Conservation (phyloP, 2,797 vertebrate species). For the Menidia menidia region DNA sequence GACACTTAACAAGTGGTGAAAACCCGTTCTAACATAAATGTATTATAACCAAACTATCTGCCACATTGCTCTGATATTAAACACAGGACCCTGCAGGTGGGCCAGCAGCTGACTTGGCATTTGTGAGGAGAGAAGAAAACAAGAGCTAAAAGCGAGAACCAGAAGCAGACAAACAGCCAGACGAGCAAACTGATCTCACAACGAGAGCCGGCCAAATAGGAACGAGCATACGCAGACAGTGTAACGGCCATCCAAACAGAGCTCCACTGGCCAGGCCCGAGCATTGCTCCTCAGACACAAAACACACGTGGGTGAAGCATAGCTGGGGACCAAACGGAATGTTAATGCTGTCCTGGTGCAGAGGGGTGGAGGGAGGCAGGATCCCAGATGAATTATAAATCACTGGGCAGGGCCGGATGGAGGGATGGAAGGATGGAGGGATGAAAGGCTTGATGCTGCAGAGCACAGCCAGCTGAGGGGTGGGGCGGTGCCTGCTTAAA, state of each 20-base stretch:
- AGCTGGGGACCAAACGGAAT: slow-evolving; percentile 80
- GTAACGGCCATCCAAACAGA: slow-evolving; percentile 63
- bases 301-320: slow-evolving; percentile 70
- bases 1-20: slow-evolving; percentile 19
- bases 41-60: slow-evolving; percentile 23
- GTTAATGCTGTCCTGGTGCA: slow-evolving; percentile 81
- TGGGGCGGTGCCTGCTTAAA: slow-evolving; percentile 73
- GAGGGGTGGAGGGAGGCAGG: slow-evolving; percentile 76
- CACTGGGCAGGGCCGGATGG: slow-evolving; percentile 79
- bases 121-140: slow-evolving; percentile 41
- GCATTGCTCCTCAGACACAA: slow-evolving; percentile 58
- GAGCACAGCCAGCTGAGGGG: slow-evolving; percentile 68
- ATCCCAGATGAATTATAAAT: slow-evolving; percentile 88
- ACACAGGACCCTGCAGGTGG: slow-evolving; percentile 36
- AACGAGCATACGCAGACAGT: slow-evolving; percentile 57
- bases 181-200: slow-evolving; percentile 53
- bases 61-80: slow-evolving; percentile 41
- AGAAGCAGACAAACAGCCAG: slow-evolving; percentile 52
- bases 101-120: slow-evolving; percentile 57
- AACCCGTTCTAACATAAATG: slow-evolving; percentile 5
- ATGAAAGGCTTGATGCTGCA: slow-evolving; percentile 76
- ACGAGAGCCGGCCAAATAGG: slow-evolving; percentile 57
- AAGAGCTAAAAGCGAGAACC: slow-evolving; percentile 43
- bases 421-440: slow-evolving; percentile 72
- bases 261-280: slow-evolving; percentile 57